Conservation (phyloP, 2,113 vertebrate species). For the Paracanthobrama guichenoti region DNA sequence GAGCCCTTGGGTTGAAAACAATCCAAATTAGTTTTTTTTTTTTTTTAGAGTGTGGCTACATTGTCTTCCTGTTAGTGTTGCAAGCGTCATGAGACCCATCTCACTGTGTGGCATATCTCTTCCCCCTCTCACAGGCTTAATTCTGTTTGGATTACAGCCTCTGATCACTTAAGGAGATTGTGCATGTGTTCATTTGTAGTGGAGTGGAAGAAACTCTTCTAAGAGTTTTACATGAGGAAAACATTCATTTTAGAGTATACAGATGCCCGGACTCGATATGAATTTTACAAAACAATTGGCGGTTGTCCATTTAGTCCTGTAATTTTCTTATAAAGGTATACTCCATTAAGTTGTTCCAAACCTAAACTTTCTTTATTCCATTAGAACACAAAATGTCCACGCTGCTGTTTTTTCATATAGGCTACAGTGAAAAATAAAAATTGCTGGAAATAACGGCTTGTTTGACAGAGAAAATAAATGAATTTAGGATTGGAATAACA, state of each 20-base stretch:
- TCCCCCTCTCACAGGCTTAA: constrained; percentile 23
- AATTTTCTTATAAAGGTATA: too few relatives aligned
- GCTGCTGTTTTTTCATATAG: background rate
- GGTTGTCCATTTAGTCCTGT: background rate
- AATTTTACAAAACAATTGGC: background rate
- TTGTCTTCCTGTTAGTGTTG: background rate
- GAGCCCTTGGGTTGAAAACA: too few relatives aligned
- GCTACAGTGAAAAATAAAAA: background rate
- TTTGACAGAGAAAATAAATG: background rate
- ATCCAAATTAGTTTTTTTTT: too few relatives aligned
- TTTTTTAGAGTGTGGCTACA: background rate
- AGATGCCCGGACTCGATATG: background rate
- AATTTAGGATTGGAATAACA: background rate
- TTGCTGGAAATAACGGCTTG: background rate
- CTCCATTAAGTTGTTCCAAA: background rate
- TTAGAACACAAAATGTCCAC: background rate
- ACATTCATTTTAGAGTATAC: background rate
- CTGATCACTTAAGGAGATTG: constrained; percentile 53
- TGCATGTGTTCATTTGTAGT: constrained; percentile 29
- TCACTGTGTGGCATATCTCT: background rate
- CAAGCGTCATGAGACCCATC: background rate
- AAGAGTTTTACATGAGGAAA: background rate
- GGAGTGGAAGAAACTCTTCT: background rate
- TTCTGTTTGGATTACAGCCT: constrained; percentile 44
- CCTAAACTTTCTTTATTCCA: background rate